Evolutionary conservation across 2,888 invertebrate species (phyloP), one percentile per base, ranked within the genome.

Genomic region (Venustoraphidia nigricollis): DNA sequence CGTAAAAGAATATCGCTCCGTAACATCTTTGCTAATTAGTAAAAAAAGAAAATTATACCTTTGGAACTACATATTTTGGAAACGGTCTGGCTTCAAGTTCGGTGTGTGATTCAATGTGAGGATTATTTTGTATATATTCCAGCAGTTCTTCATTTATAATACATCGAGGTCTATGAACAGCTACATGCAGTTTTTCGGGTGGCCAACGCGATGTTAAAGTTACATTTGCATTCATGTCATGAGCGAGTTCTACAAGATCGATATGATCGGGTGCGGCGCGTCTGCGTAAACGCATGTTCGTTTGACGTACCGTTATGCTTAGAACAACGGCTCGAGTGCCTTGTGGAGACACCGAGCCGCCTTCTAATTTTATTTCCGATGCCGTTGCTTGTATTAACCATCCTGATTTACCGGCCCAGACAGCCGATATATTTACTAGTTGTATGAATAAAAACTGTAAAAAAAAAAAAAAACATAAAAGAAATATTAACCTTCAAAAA

Each of bases 391-490:
- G 82, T 3, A 84, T 67, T 27, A 81, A 68, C 76, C 81, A 85
- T 9, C 79, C 79, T 17, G 78, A 79, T 44, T 77, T 77, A 50
- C 75, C 71, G 50, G 76, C 69, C 62, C 79, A 61, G 62, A 85
- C 69, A 48, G 75, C 72, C 8, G 77, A 79, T 55, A 83, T 71
- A 59, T 87, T 83, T 60, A 83, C 82, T 47, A 90, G 75, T 60
- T 88, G 86, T 14, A 90, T 77, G 10, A 88, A 87, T 81, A 89
- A 86, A 63, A 90, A 90, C 84, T 90, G 64, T 39, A 63, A 59
- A 51, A 50, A 49, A 48, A 52, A 41, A n/a, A n/a, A n/a, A n/a
- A n/a, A n/a, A n/a, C n/a, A n/a, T n/a, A n/a, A n/a, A n/a, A n/a
- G n/a, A n/a, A n/a, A n/a, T n/a, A n/a, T n/a, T n/a, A n/a, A n/a